Conservation (phyloP, 2,113 vertebrate species). For the Pseudorectes ferrugineus region DNA sequence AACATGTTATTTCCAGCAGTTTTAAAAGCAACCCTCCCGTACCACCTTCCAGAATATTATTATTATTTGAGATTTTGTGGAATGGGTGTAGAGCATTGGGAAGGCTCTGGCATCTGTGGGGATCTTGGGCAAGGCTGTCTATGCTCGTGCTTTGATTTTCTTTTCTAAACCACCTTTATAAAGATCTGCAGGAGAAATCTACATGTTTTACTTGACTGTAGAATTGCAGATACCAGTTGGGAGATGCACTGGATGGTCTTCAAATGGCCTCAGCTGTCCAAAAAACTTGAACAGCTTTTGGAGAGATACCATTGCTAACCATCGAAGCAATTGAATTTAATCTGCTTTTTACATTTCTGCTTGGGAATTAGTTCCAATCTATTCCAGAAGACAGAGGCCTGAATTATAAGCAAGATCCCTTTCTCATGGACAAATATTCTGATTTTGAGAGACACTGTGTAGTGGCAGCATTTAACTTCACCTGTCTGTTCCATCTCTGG, state of each 20-base stretch:
- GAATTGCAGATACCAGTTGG: not conserved
- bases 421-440: not conserved
- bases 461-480: not conserved
- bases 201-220: not conserved
- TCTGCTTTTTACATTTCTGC: not conserved
- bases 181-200: not conserved
- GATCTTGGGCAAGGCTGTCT: not conserved
- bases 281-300: not conserved
- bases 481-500: not conserved
- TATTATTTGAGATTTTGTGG: not conserved
- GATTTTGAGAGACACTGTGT: not conserved
- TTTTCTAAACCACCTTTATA: not conserved
- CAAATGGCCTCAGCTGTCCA: not conserved
- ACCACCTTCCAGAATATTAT: not conserved
- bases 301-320: not conserved
- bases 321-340: not conserved
- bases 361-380: not conserved
- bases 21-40: not conserved
- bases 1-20: not conserved
- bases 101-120: not conserved
- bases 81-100: not conserved
- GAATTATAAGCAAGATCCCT: not conserved
- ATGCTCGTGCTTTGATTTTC: rapidly evolving
- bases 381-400: not conserved
- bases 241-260: not conserved